Evolutionary conservation across 2,888 invertebrate genomes (phyloP), one percentile per base, ranked within the genome.

Genomic region (Oscheius sp.): DNA sequence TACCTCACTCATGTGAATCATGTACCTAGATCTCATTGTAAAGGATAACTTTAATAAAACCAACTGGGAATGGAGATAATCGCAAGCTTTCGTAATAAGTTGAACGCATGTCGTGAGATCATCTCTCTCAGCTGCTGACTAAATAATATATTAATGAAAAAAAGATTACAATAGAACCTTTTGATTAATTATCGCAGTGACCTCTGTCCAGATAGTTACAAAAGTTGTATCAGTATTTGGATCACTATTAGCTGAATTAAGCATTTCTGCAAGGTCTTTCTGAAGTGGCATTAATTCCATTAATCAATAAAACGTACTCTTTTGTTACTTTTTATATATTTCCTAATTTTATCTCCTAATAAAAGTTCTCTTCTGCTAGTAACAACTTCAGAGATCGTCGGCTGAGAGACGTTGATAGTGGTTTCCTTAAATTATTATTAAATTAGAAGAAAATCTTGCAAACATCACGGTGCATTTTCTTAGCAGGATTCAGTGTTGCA

Each of bases 1-100:
- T 6, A 80, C 75, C 0, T 73, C 76, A 21, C 83, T 83, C 86
- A 87, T 86, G 72, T 87, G 83, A 2, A 74, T 74, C 12, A 75
- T 66, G 73, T 79, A 78, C 53, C 78, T 78, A 43, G 58, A 49
- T 52, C 46, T 2, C 3, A 3, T 9, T 3, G 3, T 3, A 35
- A 35, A 6, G 35, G 3, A 35, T 35, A 35, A 35, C 41, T 9
- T 46, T 21, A 23, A 18, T 2, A 59, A 70, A 56, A 43, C 79
- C 35, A 58, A 86, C 76, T 82, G 77, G 55, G 75, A 69, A 55
- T 86, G 83, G 0, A 86, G 78, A 68, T 79, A 84, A 0, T 73
- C 55, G 43, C 83, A 80, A n/a, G 83, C 77, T 27, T 76, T 74
- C 12, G 78, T 72, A 18, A 86, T 64, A 1, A 85, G 45, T n/a